phyloP scores from a whole-genome alignment of 1,140 invertebrate species.

The Carcinoscorpius rotundicauda region DNA sequence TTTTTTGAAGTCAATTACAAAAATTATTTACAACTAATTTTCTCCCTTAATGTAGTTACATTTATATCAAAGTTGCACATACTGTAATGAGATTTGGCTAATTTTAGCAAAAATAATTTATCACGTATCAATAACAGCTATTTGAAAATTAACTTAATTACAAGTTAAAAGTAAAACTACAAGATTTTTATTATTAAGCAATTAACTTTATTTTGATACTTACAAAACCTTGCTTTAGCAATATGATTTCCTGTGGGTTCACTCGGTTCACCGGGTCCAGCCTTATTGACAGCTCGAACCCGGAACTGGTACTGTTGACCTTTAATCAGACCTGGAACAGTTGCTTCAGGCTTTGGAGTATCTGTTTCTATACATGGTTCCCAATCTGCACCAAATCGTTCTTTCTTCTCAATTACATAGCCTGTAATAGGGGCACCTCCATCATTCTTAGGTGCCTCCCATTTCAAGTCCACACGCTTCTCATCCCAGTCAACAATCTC shows the following conservation, averaged over 20 bases:
- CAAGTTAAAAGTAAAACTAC: no score
- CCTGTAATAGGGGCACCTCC: constrained; percentile 90
- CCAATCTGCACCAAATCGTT: constrained; percentile 77
- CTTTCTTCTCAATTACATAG: constrained; percentile 95
- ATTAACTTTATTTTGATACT: constrained; percentile 31
- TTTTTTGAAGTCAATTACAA: no score
- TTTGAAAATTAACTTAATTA: no score
- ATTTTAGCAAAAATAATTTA: no score
- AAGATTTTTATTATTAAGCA: no score
- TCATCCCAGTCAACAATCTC: constrained; percentile 87
- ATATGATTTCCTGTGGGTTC: constrained; percentile 75
- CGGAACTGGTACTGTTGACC: constrained; percentile 88
- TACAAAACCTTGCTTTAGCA: constrained; percentile 75
- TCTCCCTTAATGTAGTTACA: no score
- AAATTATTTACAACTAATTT: no score
- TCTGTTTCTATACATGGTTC: constrained; percentile 54
- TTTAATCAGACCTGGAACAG: constrained; percentile 71
- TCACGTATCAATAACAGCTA: no score
- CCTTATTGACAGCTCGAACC: constrained; percentile 84
- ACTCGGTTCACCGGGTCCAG: constrained; percentile 77
- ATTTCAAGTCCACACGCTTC: constrained; percentile 82
- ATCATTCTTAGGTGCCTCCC: constrained; percentile 75
- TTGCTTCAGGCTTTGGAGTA: constrained; percentile 62
- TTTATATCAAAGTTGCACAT: no score
- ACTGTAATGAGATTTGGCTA: no score